phyloP scores from a whole-genome alignment of 2,113 vertebrate species.

The Cinclus mexicanus region DNA sequence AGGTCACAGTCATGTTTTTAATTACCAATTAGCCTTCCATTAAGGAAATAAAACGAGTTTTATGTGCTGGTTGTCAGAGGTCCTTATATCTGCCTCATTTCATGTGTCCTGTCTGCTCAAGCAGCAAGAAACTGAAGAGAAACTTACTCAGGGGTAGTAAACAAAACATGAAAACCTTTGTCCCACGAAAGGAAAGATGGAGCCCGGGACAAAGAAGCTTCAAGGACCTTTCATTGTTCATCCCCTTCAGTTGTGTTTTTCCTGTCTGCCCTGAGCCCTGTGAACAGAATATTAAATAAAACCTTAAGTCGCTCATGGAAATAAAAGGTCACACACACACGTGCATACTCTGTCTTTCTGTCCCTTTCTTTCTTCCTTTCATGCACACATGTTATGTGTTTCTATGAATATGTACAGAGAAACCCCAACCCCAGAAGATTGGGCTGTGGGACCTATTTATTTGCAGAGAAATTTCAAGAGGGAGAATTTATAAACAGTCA shows the following conservation, averaged over 20 bases:
- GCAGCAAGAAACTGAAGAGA: neutral
- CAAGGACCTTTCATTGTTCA: slow-evolving; percentile 25
- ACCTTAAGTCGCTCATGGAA: neutral
- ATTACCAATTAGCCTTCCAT: slow-evolving; percentile 61
- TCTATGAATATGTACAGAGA: neutral
- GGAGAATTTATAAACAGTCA: slow-evolving; percentile 39
- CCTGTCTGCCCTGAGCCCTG: slow-evolving; percentile 2
- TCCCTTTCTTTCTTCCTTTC: neutral
- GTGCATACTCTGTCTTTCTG: neutral
- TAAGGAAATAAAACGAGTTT: slow-evolving; percentile 51
- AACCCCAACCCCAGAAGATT: neutral
- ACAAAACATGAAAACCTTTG: neutral
- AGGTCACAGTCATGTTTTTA: slow-evolving; percentile 57
- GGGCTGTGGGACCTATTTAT: neutral
- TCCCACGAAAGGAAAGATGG: neutral
- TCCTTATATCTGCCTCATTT: slow-evolving; percentile 13
- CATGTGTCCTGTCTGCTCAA: neutral
- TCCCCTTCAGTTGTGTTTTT: slow-evolving; percentile 18
- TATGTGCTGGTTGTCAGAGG: slow-evolving; percentile 46
- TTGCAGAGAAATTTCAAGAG: slow-evolving; percentile 1
- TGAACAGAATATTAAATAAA: slow-evolving; percentile 61
- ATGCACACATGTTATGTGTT: fast-evolving
- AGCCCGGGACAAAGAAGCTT: neutral
- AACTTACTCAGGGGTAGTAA: neutral
- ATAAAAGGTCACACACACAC: neutral